Evolutionary conservation across 2,888 invertebrate species (phyloP).

Genomic region (Crocallis elinguaria): DNA sequence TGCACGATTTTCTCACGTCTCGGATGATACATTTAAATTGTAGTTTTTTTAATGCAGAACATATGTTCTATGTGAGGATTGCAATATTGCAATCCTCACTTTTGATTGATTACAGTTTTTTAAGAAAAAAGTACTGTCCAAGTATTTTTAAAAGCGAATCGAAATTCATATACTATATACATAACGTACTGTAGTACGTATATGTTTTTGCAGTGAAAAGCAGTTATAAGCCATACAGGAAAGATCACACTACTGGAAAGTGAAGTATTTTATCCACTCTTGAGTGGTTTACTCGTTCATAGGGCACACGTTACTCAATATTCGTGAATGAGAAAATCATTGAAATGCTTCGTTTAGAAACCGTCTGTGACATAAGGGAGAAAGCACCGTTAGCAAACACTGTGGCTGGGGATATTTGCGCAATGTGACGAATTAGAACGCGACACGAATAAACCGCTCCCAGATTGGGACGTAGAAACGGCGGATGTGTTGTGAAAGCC

Average conservation of each 20-base stretch:
- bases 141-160: too few species aligned
- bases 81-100: too few species aligned
- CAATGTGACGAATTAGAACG: conserved; percentile 9
- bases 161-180: too few species aligned
- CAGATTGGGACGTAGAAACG: not conserved
- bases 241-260: not conserved
- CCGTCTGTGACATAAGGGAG: conserved; percentile 10
- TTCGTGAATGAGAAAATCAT: conserved; percentile 13
- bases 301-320: too few species aligned
- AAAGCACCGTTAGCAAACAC: conserved; percentile 12
- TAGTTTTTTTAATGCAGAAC: too few species aligned
- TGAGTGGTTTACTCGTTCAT: too few species aligned
- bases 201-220: too few species aligned
- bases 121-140: too few species aligned
- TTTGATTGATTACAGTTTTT: too few species aligned
- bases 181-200: too few species aligned
- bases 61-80: not conserved
- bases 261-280: too few species aligned
- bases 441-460: not conserved
- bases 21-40: not conserved
- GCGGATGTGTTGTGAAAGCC: too few species aligned
- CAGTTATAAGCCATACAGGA: not conserved
- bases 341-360: conserved; percentile 3
- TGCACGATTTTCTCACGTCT: not conserved
- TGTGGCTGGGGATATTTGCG: conserved; percentile 6